Conservation (phyloP, 2,113 vertebrate species). For the Lutjanus erythropterus region DNA sequence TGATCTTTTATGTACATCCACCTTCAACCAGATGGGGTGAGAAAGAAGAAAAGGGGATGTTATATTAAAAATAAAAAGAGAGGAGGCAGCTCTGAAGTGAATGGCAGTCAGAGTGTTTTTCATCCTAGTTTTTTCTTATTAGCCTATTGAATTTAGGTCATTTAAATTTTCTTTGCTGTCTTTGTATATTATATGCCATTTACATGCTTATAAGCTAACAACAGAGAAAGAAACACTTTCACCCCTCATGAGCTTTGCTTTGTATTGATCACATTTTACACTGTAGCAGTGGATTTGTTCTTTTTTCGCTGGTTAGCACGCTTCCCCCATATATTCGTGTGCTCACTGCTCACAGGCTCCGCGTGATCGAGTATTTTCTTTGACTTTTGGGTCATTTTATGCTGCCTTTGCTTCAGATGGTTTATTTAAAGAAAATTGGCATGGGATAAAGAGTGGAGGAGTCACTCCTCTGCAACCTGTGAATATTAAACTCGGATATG, state of each 20-base stretch:
- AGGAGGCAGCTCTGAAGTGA: not conserved
- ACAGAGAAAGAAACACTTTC: not conserved
- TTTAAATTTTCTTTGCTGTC: not conserved
- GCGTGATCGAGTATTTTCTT: conserved; percentile 23
- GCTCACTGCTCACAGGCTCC: conserved; percentile 8
- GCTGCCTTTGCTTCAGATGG: conserved; percentile 8
- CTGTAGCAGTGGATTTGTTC: not conserved
- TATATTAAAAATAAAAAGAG: not conserved
- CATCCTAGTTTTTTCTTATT: not conserved
- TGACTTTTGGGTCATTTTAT: conserved; percentile 34
- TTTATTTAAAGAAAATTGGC: conserved; percentile 52
- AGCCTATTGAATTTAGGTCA: not conserved
- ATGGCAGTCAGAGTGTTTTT: not conserved
- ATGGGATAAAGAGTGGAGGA: conserved; percentile 39
- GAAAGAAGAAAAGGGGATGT: not conserved
- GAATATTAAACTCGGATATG: conserved; percentile 25
- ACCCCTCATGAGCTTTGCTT: too few species aligned
- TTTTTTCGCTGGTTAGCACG: not conserved
- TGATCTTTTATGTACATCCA: not conserved
- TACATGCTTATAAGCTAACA: not conserved
- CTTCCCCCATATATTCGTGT: not conserved
- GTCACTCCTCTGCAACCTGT: conserved; percentile 25
- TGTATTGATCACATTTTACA: conserved; percentile 9
- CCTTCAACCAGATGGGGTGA: not conserved
- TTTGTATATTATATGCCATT: not conserved